Evolutionary conservation across 2,888 invertebrate genomes (phyloP), one percentile per base, ranked within the genome.

Genomic region (Gymnoscelis rufifasciata): DNA sequence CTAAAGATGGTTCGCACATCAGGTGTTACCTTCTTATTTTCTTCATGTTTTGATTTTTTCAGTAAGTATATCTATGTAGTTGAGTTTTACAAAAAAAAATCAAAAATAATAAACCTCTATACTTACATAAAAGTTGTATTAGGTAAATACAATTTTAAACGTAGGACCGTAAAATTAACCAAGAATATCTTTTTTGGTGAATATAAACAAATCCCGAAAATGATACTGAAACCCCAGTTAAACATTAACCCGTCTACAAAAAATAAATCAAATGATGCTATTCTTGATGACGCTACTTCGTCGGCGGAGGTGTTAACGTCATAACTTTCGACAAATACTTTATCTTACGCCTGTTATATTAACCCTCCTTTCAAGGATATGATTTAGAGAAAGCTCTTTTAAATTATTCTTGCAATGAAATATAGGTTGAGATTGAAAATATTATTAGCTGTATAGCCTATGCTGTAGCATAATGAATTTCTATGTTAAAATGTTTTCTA

Each of bases 231-330:
- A 26, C 24, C 31, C 11, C 38, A 28, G 38, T 27, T 43, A 39
- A 26, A n/a, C 19, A 37, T 40, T 38, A 13, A 33, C 29, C 46
- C 31, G 11, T 33, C 41, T 40, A 39, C 27, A 12, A 37, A 7
- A 41, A 30, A 51, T 44, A 41, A 44, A 51, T 47, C 39, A 42
- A 29, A 38, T 38, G 35, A 31, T 37, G 23, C 27, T 8, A 13
- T 43, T 42, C 38, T 45, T 45, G 35, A 42, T 45, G 39, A 47
- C 24, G 48, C 43, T 40, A 45, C 28, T 27, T 36, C 42, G 11
- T 10, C 50, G 29, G 41, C 15, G 31, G 27, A 43, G 51, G 47
- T 47, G 47, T 51, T 40, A 51, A 47, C 38, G 51, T 47, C 51
- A 51, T 47, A 44, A 47, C 40, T 51, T 44, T 41, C 39, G 41